phyloP scores from a whole-genome alignment of 2,797 vertebrate species.

The Bufotes viridis region DNA sequence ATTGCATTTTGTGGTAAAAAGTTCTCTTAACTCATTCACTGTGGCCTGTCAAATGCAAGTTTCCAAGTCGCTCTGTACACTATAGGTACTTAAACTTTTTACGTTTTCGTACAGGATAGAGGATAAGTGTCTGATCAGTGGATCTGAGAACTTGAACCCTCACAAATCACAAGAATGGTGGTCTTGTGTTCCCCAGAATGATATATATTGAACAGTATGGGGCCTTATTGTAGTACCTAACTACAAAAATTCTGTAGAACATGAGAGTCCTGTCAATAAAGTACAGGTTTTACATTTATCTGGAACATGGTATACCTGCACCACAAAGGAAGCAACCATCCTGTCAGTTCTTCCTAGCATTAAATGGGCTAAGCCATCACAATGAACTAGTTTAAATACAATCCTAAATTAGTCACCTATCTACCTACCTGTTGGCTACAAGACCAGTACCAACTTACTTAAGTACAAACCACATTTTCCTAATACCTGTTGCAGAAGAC shows the following conservation, averaged over 20 bases:
- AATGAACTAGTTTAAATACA: not conserved
- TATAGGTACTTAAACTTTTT: not conserved
- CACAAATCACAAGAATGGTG: too few species aligned
- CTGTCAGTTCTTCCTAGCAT: slow-evolving; percentile 37
- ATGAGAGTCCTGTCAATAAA: not conserved
- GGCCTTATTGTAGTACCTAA: not conserved
- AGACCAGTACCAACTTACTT: not conserved
- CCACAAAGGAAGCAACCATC: slow-evolving; percentile 29
- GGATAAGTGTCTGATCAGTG: too few species aligned
- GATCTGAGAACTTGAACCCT: too few species aligned
- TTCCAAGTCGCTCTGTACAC: not conserved
- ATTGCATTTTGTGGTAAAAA: too few species aligned
- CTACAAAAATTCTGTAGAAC: not conserved
- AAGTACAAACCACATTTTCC: slow-evolving; percentile 48
- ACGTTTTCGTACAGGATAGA: too few species aligned
- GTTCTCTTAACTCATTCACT: too few species aligned
- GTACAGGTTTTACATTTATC: not conserved
- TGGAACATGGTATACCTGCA: not conserved
- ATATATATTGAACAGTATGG: not conserved
- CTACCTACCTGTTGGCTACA: slow-evolving; percentile 33
- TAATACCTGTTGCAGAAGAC: slow-evolving; percentile 82
- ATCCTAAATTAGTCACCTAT: slow-evolving; percentile 9
- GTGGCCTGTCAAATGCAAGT: not conserved
- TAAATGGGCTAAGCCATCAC: not conserved
- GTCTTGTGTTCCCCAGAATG: too few species aligned